Base-by-base conservation (phyloP, 2,113 vertebrate genomes). In the Gopherus evgoodei region DNA sequence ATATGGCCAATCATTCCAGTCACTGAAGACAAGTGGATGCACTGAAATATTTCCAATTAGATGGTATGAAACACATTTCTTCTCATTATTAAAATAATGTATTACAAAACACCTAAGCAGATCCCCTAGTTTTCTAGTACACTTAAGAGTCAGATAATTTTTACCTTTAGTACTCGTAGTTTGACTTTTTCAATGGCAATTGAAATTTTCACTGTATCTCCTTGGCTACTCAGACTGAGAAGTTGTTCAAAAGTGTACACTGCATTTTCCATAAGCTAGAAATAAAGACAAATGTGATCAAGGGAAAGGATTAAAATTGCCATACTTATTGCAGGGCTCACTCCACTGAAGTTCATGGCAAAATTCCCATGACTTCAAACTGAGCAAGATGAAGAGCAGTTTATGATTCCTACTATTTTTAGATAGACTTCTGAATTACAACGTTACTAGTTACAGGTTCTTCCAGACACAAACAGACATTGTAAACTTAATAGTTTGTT, bases 101-200 rank as follows among this genome's bases (percentile, higher is more conserved):
- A 90, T 9, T 5, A 52, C 84, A 91, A 88, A n/a, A 87, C 88
- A 62, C 6, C 17, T 11, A 38, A 86, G 52, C 49, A 86, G 19
- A 25, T 21, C 78, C 72, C 2, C 54, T 65, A 12, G 19, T 17
- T 49, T 65, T 52, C 52, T 19, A 10, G 52, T 50, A 38, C 69
- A 53, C 49, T 84, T 85, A 90, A 9, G 27, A 57, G 57, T 35
- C 31, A 81, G 29, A 17, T 4, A 29, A 16, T 29, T 59, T 95
- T 97, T 97, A 99, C 99, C 99, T 99, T 99, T 84, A 99, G 97
- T 21, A 99, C 99, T 59, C 99, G 96, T 94, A 98, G 98, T 96
- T 98, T 99, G 94, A 98, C 99, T 97, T 99, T 99, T 86, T 99
- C 98, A 47, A 99, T 97, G 89, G 98, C 97, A 3, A 98, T 93